These are phyloP conservation scores for Orbicella faveolata DNA, from an alignment of 64 coral and sea anemone genomes.

Conservation along the genomic window DNA sequence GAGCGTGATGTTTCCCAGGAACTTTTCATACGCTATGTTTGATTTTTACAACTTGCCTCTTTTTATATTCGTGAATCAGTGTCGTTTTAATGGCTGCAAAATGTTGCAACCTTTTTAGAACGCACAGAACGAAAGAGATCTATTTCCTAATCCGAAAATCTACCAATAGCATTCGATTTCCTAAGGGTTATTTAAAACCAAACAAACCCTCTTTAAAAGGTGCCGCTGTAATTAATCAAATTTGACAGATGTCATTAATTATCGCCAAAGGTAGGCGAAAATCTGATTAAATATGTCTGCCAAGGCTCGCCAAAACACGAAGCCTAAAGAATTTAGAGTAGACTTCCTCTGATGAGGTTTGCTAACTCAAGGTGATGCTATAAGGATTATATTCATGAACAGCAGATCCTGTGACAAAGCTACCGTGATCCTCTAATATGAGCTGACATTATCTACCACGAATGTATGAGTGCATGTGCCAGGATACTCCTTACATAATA, in stretches of 20 bases:
- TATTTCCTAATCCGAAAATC: conserved; percentile 7
- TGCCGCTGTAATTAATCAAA: not conserved
- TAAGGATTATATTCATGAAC: no score
- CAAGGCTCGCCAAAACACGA: not conserved
- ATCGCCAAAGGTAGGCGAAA: not conserved
- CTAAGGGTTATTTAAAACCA: not conserved
- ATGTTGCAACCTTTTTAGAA: not conserved
- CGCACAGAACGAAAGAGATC: not conserved
- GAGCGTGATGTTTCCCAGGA: no score
- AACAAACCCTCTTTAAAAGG: not conserved
- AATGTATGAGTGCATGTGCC: not conserved
- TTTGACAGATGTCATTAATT: not conserved
- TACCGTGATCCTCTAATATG: not conserved
- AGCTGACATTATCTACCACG: not conserved
- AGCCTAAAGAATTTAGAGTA: not conserved
- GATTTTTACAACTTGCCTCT: not conserved
- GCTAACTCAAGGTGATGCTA: not conserved
- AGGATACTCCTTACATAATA: not conserved
- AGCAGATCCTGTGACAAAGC: no score
- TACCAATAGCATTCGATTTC: not conserved
- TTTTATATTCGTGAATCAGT: not conserved
- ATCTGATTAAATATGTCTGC: conserved; percentile 3
- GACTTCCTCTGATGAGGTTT: not conserved
- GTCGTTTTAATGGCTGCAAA: not conserved
- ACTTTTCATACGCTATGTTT: no score